Percentiles rank a stretch among this genome's conserved stretches.
Evolutionary conservation across 2,113 vertebrate species (phyloP).

Genomic region (Neopipo cinnamomea): DNA sequence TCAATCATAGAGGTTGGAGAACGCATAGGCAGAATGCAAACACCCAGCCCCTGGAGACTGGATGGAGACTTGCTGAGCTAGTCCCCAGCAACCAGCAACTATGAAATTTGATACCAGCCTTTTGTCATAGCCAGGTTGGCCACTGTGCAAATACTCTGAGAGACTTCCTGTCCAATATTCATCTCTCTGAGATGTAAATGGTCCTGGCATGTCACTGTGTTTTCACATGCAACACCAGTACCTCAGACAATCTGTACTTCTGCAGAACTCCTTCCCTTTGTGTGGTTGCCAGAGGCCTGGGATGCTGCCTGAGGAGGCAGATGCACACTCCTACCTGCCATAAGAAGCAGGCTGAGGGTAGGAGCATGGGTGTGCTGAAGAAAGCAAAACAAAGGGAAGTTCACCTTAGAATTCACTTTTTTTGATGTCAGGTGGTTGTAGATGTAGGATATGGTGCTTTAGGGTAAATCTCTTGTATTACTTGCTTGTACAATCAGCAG

Average conservation of each 20-base stretch:
- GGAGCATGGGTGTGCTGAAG: background rate
- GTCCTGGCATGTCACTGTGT: rapidly evolving
- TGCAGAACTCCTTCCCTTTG: background rate
- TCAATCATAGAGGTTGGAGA: background rate
- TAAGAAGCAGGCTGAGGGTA: background rate
- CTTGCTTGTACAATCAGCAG: background rate
- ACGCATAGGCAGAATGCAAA: background rate
- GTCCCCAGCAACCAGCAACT: background rate
- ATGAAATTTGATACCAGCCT: background rate
- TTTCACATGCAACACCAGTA: background rate
- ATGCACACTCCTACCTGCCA: background rate
- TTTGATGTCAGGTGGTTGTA: background rate
- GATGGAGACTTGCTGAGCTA: background rate
- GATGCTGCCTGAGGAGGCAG: background rate
- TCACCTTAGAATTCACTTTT: background rate
- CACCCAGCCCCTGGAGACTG: background rate
- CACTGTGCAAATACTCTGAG: background rate
- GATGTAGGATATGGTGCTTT: background rate
- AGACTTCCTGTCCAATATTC: background rate
- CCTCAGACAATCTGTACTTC: background rate
- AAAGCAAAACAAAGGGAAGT: background rate
- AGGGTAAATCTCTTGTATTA: background rate
- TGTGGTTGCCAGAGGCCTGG: background rate
- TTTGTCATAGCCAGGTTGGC: background rate
- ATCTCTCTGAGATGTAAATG: background rate